Percentiles rank a stretch among this genome's conserved stretches.
These are phyloP conservation scores for Sitodiplosis mosellana DNA, from an alignment of 1,140 invertebrate species.

Conservation along the genomic window DNA sequence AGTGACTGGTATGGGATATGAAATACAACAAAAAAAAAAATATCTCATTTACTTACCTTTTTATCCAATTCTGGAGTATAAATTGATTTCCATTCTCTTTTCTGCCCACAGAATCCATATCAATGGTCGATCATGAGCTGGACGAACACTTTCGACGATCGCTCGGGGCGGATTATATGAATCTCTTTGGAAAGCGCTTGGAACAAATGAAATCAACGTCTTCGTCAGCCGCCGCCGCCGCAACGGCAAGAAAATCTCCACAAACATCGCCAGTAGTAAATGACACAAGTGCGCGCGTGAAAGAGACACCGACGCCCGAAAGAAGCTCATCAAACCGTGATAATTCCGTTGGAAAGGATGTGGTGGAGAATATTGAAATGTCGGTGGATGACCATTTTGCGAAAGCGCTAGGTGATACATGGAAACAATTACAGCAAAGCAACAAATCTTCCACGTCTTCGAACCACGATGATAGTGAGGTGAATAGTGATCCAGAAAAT, in stretches of 20 bases:
- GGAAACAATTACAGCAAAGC: conserved; percentile 60
- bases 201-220: conserved; percentile 20
- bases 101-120: conserved; percentile 38
- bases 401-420: conserved; percentile 76
- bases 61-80: not conserved
- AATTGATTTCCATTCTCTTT: conserved; percentile 3
- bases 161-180: conserved; percentile 72
- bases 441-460: conserved; percentile 19
- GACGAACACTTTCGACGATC: conserved; percentile 91
- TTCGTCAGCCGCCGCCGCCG: conserved; percentile 20
- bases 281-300: not conserved
- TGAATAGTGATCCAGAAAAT: not conserved
- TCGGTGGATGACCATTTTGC: conserved; percentile 91
- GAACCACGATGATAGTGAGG: not conserved
- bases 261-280: conserved; percentile 3
- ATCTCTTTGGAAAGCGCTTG: conserved; percentile 47
- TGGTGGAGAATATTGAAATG: conserved; percentile 25
- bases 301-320: conserved; percentile 14
- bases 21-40: too few relatives aligned
- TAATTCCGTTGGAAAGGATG: conserved; percentile 24
- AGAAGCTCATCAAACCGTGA: conserved; percentile 12
- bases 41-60: not conserved
- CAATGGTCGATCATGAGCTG: conserved; percentile 72
- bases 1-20: too few relatives aligned
- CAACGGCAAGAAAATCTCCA: conserved; percentile 13